Percentiles rank a stretch among this genome's conserved stretches.
phyloP scores from a whole-genome alignment of 2,797 vertebrate species.

The Hoplostethus mediterraneus region DNA sequence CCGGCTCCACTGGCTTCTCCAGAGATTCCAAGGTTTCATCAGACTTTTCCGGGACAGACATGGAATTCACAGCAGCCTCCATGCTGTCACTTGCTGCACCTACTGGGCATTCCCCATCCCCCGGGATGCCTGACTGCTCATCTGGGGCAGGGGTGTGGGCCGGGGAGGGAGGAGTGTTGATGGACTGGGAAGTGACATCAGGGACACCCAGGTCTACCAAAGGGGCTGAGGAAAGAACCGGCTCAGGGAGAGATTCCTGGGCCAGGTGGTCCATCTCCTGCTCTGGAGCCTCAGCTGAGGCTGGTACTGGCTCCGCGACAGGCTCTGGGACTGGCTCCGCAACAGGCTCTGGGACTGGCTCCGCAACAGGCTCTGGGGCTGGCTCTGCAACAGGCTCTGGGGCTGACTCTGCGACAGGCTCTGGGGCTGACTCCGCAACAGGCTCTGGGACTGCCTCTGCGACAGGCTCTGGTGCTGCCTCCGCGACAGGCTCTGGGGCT shows the following conservation, averaged over 20 bases:
- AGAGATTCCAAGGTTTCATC: conserved; percentile 36
- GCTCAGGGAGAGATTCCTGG: conserved; percentile 61
- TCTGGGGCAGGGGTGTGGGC: conserved; percentile 27
- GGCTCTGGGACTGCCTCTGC: conserved; percentile 17
- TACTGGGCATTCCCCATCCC: conserved; percentile 37
- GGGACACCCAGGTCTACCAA: conserved; percentile 37
- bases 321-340: conserved; percentile 27
- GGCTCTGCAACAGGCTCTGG: conserved; percentile 1
- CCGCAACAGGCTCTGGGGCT: conserved; percentile 13
- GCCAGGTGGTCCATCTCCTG: conserved; percentile 47
- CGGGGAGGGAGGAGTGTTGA: conserved; percentile 38
- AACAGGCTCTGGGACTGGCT: conserved; percentile 13
- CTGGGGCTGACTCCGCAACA: neutral
- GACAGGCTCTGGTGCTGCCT: conserved; percentile 19
- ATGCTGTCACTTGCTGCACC: neutral
- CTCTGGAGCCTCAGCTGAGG: conserved; percentile 30
- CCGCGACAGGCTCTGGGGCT: conserved; percentile 13
- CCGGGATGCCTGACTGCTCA: conserved; percentile 24
- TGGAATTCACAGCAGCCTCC: conserved; percentile 32
- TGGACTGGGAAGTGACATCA: conserved; percentile 34
- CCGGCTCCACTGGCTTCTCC: conserved; percentile 34
- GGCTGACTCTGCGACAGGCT: conserved; percentile 17
- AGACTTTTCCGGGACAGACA: conserved; percentile 32
- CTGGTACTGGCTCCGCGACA: conserved; percentile 13
- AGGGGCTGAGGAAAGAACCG: conserved; percentile 22